Percentiles rank a stretch among this genome's conserved stretches.
These are phyloP conservation scores for Drepanosiphum platanoidis DNA, from an alignment of 2,888 invertebrate genomes.

Conservation along the genomic window DNA sequence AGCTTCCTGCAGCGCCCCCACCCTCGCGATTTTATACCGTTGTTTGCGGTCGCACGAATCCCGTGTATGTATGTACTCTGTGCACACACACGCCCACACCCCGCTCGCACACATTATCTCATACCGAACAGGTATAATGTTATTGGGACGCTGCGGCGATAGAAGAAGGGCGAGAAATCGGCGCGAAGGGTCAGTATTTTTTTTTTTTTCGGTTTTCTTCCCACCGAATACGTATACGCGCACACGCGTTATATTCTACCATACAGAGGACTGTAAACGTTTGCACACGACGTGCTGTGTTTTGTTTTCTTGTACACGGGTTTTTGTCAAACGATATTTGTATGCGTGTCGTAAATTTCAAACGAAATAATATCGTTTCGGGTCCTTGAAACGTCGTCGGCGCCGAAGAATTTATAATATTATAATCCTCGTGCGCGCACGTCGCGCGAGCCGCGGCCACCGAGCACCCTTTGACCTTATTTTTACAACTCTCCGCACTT, in stretches of 20 bases:
- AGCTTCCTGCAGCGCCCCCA: not conserved
- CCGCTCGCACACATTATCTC: not conserved
- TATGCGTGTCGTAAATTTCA: slow-evolving; percentile 21
- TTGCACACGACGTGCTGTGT: not conserved
- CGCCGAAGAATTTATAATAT: slow-evolving; percentile 8
- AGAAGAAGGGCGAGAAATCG: slow-evolving; percentile 7
- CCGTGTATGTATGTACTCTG: not conserved
- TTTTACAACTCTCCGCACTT: slow-evolving; percentile 50
- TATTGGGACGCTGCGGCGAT: slow-evolving; percentile 24
- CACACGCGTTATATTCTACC: not conserved
- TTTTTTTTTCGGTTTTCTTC: not conserved
- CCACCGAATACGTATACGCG: too few relatives aligned
- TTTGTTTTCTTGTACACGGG: slow-evolving; percentile 10
- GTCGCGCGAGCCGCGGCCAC: not conserved
- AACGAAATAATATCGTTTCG: slow-evolving; percentile 9
- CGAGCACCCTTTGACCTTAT: slow-evolving; percentile 12
- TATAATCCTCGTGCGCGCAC: not conserved
- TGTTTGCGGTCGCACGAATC: slow-evolving; percentile 47
- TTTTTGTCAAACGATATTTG: slow-evolving; percentile 11
- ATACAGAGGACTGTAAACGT: not conserved
- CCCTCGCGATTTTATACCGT: not conserved
- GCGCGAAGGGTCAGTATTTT: slow-evolving; percentile 14
- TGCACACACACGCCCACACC: not conserved
- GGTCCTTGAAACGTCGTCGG: slow-evolving; percentile 38
- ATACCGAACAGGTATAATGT: slow-evolving; percentile 9